These are phyloP conservation scores for Chaenogobius annularis DNA, from an alignment of 2,113 vertebrate species.

Conservation along the genomic window DNA sequence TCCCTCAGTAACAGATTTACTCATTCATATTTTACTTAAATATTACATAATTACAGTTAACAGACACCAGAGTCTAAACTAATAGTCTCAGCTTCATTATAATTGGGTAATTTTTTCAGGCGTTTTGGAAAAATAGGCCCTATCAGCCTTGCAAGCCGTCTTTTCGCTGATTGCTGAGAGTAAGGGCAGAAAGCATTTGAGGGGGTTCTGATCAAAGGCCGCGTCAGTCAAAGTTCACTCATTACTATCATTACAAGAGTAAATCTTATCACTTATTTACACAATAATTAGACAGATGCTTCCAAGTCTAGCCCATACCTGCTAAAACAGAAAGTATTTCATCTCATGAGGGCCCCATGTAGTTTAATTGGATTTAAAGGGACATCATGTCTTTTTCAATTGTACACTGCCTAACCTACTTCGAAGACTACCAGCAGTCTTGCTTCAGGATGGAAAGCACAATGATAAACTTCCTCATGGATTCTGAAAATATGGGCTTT, in stretches of 20 bases:
- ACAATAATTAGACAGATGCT: neutral
- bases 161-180: constrained; percentile 55
- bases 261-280: neutral
- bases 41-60: too few species aligned
- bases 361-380: constrained; percentile 65
- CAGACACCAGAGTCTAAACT: too few species aligned
- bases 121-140: too few species aligned
- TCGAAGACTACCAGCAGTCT: too few species aligned
- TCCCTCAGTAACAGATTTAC: too few species aligned
- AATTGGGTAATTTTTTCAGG: too few species aligned
- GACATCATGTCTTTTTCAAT: constrained; percentile 12
- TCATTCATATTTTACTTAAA: too few species aligned
- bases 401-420: neutral
- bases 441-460: constrained; percentile 4
- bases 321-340: neutral
- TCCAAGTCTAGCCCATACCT: neutral
- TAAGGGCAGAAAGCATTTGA: constrained; percentile 36
- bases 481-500: too few species aligned
- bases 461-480: too few species aligned
- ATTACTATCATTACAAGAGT: neutral
- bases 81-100: too few species aligned
- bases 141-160: constrained; percentile 51
- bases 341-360: constrained; percentile 50
- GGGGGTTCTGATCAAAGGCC: constrained; percentile 48
- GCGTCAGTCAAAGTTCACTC: constrained; percentile 68